Percentiles rank a stretch among this genome's conserved stretches.
These are phyloP conservation scores for Drosophila lini DNA, from an alignment of 1,140 invertebrate genomes.

Conservation along the genomic window DNA sequence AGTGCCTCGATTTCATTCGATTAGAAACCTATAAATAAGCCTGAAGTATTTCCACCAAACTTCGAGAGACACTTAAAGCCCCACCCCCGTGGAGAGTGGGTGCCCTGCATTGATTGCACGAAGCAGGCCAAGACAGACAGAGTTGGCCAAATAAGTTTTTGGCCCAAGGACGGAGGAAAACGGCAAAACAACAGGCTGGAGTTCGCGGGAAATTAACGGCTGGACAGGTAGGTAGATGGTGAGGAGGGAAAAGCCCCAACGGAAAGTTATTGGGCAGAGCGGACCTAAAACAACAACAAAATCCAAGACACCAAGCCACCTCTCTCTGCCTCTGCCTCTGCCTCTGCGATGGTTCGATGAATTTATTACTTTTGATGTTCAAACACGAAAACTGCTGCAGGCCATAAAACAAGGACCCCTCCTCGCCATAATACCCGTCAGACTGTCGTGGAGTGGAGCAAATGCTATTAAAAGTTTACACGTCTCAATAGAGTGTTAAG, in stretches of 20 bases:
- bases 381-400: constrained; percentile 82
- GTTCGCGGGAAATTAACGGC: constrained; percentile 39
- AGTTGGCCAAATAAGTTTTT: constrained; percentile 72
- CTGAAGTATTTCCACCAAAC: constrained; percentile 32
- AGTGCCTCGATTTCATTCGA: constrained; percentile 18
- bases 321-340: constrained; percentile 26
- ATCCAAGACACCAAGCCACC: constrained; percentile 17
- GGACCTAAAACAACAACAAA: constrained; percentile 70
- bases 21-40: constrained; percentile 50
- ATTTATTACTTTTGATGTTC: constrained; percentile 83
- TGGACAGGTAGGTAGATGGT: background rate
- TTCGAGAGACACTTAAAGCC: constrained; percentile 35
- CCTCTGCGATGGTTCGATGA: constrained; percentile 64
- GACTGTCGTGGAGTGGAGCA: constrained; percentile 46
- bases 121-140: constrained; percentile 67
- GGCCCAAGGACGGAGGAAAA: constrained; percentile 7
- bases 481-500: constrained; percentile 82
- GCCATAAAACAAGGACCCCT: constrained; percentile 69
- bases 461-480: constrained; percentile 82
- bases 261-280: constrained; percentile 38
- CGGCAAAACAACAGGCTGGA: constrained; percentile 26
- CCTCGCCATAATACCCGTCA: constrained; percentile 5
- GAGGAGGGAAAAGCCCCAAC: background rate
- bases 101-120: constrained; percentile 19
- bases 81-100: background rate